Evolutionary conservation across 2,797 vertebrate species (phyloP), one percentile per base, ranked within the genome.

Genomic region (Darevskia nairensis): DNA sequence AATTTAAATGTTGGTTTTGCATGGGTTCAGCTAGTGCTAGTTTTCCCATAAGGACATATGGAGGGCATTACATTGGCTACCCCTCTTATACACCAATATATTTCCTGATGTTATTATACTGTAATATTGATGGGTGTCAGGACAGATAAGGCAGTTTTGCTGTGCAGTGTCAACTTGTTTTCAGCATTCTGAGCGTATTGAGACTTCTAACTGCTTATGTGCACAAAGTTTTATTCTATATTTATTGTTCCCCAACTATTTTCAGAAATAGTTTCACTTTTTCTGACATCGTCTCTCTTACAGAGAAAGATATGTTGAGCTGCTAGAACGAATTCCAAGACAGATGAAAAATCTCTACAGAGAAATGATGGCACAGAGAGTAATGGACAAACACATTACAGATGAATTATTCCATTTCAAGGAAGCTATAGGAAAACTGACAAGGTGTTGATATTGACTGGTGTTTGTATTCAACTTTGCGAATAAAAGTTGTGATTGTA

Each of bases 401-500:
- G 96, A 98, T 90, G 97, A 99, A 89, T 95, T 98, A 78, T 92
- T 96, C 83, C 94, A 86, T 92, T 98, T 98, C 94, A 98, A 97
- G 94, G 96, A 93, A 72, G 96, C 97, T 82, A 95, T 98, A 82
- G 95, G 96, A 86, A 95, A 97, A 84, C 95, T 99, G 86, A 97
- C 96, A 91, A 95, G 82, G 98, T 98, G 92, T 92, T 89, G 89
- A 82, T 46, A 21, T 82, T 77, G 29, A 46, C 10, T 79, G 29
- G 2, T 23, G 23, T 41, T 89, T 81, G n/a, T 9, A 32, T 78
- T 77, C 35, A 11, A 59, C 50, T n/a, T 89, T 76, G 41, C 75
- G 41, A 76, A 39, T 59, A 4, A 46, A 32, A 76, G 25, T 29
- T 71, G 27, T 35, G 32, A 29, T 77, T 78, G 9, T 64, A 44